These are phyloP conservation scores for Helogale parvula DNA, from an alignment of 2,113 vertebrate species.

Conservation along the genomic window DNA sequence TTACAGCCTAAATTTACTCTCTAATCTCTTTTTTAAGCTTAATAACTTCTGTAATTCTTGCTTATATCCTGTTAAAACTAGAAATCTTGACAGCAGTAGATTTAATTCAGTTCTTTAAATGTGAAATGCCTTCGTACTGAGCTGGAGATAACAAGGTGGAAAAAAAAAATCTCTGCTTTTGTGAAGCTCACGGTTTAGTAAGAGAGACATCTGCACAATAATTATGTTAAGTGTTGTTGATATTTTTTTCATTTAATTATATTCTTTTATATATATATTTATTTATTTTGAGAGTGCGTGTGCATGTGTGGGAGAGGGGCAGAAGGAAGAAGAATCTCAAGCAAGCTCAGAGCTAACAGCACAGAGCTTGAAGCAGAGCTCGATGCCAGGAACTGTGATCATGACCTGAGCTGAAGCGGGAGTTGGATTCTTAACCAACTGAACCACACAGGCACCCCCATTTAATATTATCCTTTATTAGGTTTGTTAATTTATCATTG, in stretches of 20 bases:
- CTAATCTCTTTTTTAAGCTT: constrained; percentile 20
- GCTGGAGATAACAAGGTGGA: background rate
- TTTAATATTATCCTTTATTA: background rate
- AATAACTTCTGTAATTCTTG: constrained; percentile 18
- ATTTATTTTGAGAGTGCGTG: too few relatives aligned
- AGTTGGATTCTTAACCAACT: too few relatives aligned
- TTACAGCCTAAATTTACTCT: background rate
- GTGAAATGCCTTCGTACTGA: background rate
- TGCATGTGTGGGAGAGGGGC: too few relatives aligned
- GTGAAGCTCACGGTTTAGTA: background rate
- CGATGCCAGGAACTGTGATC: too few relatives aligned
- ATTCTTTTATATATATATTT: background rate
- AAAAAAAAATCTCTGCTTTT: constrained; percentile 28
- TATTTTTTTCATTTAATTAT: background rate
- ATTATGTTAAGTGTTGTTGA: background rate
- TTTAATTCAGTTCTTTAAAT: constrained; percentile 22
- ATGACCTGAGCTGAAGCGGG: too few relatives aligned
- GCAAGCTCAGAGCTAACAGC: too few relatives aligned
- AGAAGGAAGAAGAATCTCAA: too few relatives aligned
- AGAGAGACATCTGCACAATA: constrained; percentile 19
- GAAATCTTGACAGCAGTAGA: constrained; percentile 9
- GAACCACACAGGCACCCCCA: too few relatives aligned
- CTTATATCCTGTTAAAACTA: constrained; percentile 40
- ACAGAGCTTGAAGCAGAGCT: too few relatives aligned
- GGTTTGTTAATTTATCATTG: background rate